Evolutionary conservation across 1,140 invertebrate genomes (phyloP).

Genomic region (Drosophila sp.): DNA sequence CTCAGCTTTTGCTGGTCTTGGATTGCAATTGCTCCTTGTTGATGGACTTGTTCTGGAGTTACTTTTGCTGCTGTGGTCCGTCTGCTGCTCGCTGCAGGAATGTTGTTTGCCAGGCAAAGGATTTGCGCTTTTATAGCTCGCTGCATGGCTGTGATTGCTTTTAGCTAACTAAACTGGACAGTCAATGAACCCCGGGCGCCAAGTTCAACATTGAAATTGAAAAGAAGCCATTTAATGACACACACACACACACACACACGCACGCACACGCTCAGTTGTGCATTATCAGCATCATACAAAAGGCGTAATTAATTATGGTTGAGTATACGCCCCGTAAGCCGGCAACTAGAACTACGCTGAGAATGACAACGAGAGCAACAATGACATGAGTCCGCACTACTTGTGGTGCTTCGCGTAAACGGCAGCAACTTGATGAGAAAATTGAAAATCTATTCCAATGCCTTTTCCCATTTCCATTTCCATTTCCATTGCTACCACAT

Average conservation of each 20-base stretch:
- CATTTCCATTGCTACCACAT: no score
- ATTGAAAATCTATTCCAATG: slow-evolving; percentile 73
- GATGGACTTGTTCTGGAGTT: neutral
- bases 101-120: slow-evolving; percentile 39
- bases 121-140: slow-evolving; percentile 59
- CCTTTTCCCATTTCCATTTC: slow-evolving; percentile 42
- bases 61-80: slow-evolving; percentile 6
- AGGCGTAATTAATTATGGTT: slow-evolving; percentile 75
- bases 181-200: slow-evolving; percentile 64
- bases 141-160: neutral
- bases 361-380: slow-evolving; percentile 1
- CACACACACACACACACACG: neutral
- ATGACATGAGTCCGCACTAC: slow-evolving; percentile 27
- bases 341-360: slow-evolving; percentile 29
- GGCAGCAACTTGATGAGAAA: slow-evolving; percentile 48
- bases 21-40: no score
- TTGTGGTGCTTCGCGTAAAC: slow-evolving; percentile 65
- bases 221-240: slow-evolving; percentile 73
- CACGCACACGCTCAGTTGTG: neutral
- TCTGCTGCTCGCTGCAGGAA: slow-evolving; percentile 46
- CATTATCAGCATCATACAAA: slow-evolving; percentile 31
- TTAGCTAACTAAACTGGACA: slow-evolving; percentile 24
- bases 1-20: neutral
- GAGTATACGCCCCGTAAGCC: slow-evolving; percentile 67
- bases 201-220: slow-evolving; percentile 67